Evolutionary conservation across 1,140 invertebrate species (phyloP).

Genomic region (Mya arenaria): DNA sequence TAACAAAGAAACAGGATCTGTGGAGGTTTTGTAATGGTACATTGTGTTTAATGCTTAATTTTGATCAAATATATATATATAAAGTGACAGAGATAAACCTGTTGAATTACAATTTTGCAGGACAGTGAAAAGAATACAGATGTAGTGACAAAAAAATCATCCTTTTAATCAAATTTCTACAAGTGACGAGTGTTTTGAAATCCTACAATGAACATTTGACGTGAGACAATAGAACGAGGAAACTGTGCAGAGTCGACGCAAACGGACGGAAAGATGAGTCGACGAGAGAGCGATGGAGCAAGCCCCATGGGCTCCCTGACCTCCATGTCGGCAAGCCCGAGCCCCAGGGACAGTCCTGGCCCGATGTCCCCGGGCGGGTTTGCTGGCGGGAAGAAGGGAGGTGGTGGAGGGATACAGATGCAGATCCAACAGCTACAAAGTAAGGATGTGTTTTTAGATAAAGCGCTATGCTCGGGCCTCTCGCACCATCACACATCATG

Average conservation of each 20-base stretch:
- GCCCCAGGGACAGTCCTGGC: constrained; percentile 52
- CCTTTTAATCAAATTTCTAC: not conserved
- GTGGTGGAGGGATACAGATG: constrained; percentile 45
- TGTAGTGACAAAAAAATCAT: constrained; percentile 5
- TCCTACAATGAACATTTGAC: constrained; percentile 43
- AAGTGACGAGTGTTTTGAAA: constrained; percentile 52
- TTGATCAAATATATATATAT: no score
- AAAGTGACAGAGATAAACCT: no score
- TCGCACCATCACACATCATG: not conserved
- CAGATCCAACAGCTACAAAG: constrained; percentile 56
- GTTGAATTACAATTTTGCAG: not conserved
- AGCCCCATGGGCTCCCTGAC: constrained; percentile 40
- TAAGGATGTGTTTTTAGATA: constrained; percentile 6
- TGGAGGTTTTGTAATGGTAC: no score
- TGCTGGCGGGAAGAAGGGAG: not conserved
- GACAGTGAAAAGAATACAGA: not conserved
- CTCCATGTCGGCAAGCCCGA: constrained; percentile 48
- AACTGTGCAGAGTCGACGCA: constrained; percentile 50
- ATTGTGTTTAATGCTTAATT: no score
- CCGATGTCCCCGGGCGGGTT: constrained; percentile 48
- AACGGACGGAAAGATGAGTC: constrained; percentile 35
- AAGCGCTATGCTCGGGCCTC: not conserved
- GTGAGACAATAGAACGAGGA: not conserved
- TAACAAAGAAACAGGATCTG: no score
- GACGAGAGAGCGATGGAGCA: constrained; percentile 32